Conservation (phyloP, 2,797 vertebrate genomes). For the Lithobates pipiens region DNA sequence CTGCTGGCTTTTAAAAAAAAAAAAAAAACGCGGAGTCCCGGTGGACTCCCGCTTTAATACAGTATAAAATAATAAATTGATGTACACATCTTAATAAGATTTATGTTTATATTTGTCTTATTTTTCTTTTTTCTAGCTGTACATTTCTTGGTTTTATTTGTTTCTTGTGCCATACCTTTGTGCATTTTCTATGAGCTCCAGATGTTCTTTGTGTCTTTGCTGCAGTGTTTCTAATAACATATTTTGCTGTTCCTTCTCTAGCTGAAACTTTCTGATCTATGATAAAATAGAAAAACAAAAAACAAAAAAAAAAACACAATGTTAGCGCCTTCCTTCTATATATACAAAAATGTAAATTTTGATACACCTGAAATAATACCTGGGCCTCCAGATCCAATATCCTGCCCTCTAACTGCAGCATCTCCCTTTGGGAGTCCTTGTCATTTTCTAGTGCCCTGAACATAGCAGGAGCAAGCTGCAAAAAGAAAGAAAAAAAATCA, state of each 20-base stretch:
- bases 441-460: slow-evolving; percentile 33
- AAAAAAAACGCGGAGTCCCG: too few relatives aligned
- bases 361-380: slow-evolving; percentile 71
- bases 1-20: too few relatives aligned
- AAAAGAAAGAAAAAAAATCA: not conserved
- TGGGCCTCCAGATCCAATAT: slow-evolving; percentile 85
- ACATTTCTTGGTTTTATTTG: too few relatives aligned
- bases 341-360: not conserved
- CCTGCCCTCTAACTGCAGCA: slow-evolving; percentile 74
- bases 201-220: slow-evolving; percentile 82
- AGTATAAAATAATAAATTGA: too few relatives aligned
- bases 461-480: not conserved
- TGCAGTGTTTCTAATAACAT: slow-evolving; percentile 82
- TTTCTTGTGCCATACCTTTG: slow-evolving; percentile 77
- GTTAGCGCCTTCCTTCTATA: not conserved
- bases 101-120: too few relatives aligned
- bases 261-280: slow-evolving; percentile 83
- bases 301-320: not conserved
- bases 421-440: slow-evolving; percentile 66
- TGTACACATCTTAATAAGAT: too few relatives aligned
- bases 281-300: not conserved
- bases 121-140: too few relatives aligned
- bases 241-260: slow-evolving; percentile 81
- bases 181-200: slow-evolving; percentile 82
- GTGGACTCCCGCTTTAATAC: too few relatives aligned